Evolutionary conservation across 2,797 vertebrate species (phyloP).

Genomic region (Holocentrus rufus): DNA sequence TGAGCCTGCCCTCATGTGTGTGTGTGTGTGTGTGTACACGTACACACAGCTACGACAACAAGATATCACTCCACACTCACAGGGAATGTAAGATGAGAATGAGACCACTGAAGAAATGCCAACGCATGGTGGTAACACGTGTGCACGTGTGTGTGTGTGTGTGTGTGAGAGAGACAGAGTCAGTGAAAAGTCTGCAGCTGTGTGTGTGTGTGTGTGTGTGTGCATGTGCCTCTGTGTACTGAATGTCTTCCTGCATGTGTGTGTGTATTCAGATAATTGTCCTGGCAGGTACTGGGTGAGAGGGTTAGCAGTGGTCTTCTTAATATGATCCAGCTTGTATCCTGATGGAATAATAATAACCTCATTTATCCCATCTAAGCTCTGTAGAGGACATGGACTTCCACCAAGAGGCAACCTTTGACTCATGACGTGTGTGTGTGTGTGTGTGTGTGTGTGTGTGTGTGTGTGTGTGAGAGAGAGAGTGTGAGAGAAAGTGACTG

Average conservation of each 20-base stretch:
- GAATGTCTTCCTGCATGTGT: neutral
- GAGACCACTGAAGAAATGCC: constrained; percentile 35
- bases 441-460: constrained; percentile 13
- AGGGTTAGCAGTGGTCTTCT: constrained; percentile 17
- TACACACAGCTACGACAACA: constrained; percentile 30
- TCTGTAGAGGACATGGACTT: constrained; percentile 20
- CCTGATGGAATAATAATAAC: constrained; percentile 37
- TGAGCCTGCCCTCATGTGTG: neutral
- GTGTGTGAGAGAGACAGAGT: neutral
- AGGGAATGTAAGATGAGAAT: constrained; percentile 50
- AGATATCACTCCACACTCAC: constrained; percentile 46
- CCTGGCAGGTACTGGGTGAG: neutral
- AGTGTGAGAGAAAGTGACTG: neutral
- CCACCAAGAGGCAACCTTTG: neutral
- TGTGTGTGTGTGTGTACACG: constrained; percentile 2
- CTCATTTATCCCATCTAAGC: constrained; percentile 36
- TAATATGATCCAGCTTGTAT: constrained; percentile 13
- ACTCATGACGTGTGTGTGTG: constrained; percentile 18
- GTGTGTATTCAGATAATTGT: constrained; percentile 15
- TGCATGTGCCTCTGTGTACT: neutral
- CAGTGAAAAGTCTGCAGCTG: too few relatives aligned
- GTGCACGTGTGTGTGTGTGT: neutral
- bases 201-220: neutral
- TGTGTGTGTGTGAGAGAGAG: neutral
- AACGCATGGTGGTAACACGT: constrained; percentile 19